phyloP scores from a whole-genome alignment of 2,797 vertebrate species.

The Melanotaenia pygmaea region DNA sequence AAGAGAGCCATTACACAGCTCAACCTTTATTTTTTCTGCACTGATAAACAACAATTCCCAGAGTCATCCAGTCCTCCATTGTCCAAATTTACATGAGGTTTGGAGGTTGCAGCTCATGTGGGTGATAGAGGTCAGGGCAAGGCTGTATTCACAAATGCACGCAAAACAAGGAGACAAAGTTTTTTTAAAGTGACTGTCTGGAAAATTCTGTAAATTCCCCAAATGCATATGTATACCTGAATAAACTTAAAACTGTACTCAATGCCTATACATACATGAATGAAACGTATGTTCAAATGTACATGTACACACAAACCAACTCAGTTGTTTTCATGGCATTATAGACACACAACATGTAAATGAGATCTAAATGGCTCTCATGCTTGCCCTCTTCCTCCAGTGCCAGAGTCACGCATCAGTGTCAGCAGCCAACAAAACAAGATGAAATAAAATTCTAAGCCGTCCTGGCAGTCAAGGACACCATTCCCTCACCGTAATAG shows the following conservation, averaged over 20 bases:
- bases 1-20: constrained; percentile 75
- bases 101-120: constrained; percentile 56
- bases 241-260: constrained; percentile 14
- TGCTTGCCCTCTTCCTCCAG: constrained; percentile 80
- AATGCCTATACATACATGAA: not conserved
- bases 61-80: constrained; percentile 69
- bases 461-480: constrained; percentile 89
- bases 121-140: constrained; percentile 67
- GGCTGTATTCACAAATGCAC: constrained; percentile 41
- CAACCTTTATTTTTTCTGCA: constrained; percentile 65
- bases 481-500: constrained; percentile 88
- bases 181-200: constrained; percentile 31
- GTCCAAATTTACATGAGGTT: constrained; percentile 77
- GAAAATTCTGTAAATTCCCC: constrained; percentile 33
- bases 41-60: constrained; percentile 82
- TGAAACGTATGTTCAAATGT: constrained; percentile 7
- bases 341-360: constrained; percentile 79
- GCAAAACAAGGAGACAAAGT: constrained; percentile 46
- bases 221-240: constrained; percentile 39
- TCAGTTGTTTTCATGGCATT: constrained; percentile 46
- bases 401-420: constrained; percentile 86
- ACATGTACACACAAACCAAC: constrained; percentile 30
- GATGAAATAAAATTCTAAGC: constrained; percentile 90
- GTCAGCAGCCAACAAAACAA: constrained; percentile 87
- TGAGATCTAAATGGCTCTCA: constrained; percentile 82